Base-by-base conservation (phyloP, 1,140 invertebrate species). In the Arion vulgaris region DNA sequence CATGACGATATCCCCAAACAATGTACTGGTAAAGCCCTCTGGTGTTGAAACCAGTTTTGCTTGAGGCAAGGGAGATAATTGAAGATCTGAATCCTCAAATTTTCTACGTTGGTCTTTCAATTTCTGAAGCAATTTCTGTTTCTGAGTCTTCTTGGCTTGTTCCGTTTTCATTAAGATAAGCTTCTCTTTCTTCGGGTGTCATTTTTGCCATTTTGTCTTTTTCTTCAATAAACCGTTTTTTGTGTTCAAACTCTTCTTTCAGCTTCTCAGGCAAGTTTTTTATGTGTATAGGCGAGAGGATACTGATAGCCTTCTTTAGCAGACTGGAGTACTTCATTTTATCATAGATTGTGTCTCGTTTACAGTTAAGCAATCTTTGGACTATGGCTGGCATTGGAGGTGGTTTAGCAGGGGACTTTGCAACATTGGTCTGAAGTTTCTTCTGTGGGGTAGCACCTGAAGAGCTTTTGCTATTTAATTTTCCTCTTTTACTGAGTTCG, bases 1-100 rank as follows among this genome's bases (percentile, higher is more conserved):
- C 90, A 92, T 91, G 77, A 89, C 87, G 84, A 92, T 87, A 85
- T 92, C 91, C 45, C 91, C 92, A 88, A 92, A 92, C 57, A 89
- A 49, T 81, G 91, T 90, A 85, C 91, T 91, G 0, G 91, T 90
- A 19, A 92, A 72, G 23, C 89, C 88, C 34, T 92, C 91, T 26
- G 92, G 92, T 19, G 89, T 91, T 1, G 88, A 57, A 4, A 92
- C 91, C 45, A 91, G 74, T 69, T 89, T 90, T 15, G 91, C 88
- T 15, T 78, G 39, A 26, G 92, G 92, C n/a, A 92, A 74, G 7
- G 91, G 87, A 80, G 88, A 86, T 11, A 89, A 82, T 0, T 90
- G 85, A 19, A 92, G 73, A 15, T 88, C 87, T 38, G 87, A 87
- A 71, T 92, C 91, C 76, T 92, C 90, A 86, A 80, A 90, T 72